These are phyloP conservation scores for Willowsia nigromaculata DNA, from an alignment of 2,888 invertebrate species.

Conservation along the genomic window DNA sequence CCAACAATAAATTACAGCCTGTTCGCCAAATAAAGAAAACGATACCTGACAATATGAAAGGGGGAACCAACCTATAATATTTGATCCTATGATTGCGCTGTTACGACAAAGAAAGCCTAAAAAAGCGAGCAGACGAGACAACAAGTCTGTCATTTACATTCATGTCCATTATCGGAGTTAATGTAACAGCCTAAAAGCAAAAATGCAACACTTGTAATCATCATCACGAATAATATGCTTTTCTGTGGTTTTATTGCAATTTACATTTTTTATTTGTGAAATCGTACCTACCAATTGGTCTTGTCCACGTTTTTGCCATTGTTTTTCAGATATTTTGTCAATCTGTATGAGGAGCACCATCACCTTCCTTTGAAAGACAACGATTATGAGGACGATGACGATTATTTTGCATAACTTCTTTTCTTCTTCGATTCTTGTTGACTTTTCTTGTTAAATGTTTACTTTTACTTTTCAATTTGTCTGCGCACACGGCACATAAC, in stretches of 20 bases:
- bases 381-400: not conserved
- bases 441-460: constrained; percentile 45
- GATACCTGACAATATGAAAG: too few species aligned
- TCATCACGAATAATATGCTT: not conserved
- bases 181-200: constrained; percentile 28
- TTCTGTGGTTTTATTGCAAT: not conserved
- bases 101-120: constrained; percentile 10
- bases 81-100: not conserved
- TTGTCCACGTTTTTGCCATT: not conserved
- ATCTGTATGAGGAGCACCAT: not conserved
- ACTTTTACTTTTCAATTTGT: constrained; percentile 45
- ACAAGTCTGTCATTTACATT: constrained; percentile 36
- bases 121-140: constrained; percentile 39
- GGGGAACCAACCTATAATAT: not conserved
- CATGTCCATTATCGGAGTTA: constrained; percentile 56
- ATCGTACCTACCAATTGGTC: constrained; percentile 30
- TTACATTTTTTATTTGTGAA: constrained; percentile 9
- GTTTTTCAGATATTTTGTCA: constrained; percentile 14
- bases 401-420: constrained; percentile 38
- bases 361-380: constrained; percentile 29
- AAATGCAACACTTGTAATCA: not conserved
- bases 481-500: not conserved
- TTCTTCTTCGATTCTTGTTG: constrained; percentile 1
- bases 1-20: not conserved
- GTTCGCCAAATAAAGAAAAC: not conserved